Conservation (phyloP, 2,113 vertebrate species). For the Cyprinodon tularosa region DNA sequence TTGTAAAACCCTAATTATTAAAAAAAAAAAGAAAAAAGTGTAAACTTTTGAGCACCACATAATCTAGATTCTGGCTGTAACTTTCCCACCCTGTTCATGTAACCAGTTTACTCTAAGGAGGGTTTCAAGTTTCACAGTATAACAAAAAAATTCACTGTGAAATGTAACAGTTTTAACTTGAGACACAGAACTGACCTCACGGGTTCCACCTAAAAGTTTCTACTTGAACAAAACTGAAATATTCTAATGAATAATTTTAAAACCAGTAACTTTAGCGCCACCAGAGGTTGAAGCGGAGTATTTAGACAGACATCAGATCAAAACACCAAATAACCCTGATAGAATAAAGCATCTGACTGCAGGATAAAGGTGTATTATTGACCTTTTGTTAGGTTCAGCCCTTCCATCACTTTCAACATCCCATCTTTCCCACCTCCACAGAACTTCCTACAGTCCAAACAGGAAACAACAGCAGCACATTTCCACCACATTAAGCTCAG, state of each 20-base stretch:
- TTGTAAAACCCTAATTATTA: too few species aligned
- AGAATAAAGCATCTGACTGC: not conserved
- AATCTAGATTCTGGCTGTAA: not conserved
- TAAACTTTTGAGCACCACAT: too few species aligned
- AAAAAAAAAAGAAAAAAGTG: too few species aligned
- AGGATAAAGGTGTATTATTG: not conserved
- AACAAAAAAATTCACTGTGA: not conserved
- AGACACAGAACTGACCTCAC: not conserved
- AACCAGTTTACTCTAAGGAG: not conserved
- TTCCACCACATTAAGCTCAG: not conserved
- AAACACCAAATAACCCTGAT: not conserved
- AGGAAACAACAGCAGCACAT: slow-evolving; percentile 18
- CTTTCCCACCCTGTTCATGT: slow-evolving; percentile 26
- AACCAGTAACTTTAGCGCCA: not conserved
- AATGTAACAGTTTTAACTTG: slow-evolving; percentile 15
- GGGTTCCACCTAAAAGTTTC: too few species aligned
- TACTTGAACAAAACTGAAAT: too few species aligned
- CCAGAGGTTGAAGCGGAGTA: too few species aligned
- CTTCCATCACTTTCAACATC: slow-evolving; percentile 16
- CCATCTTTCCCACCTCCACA: slow-evolving; percentile 37
- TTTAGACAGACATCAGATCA: not conserved
- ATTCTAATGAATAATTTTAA: not conserved
- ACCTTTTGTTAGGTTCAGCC: slow-evolving; percentile 1
- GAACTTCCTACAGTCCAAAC: slow-evolving; percentile 6
- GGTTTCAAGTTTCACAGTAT: not conserved